Base-by-base conservation (phyloP, 2,113 vertebrate species). In the Channa argus region DNA sequence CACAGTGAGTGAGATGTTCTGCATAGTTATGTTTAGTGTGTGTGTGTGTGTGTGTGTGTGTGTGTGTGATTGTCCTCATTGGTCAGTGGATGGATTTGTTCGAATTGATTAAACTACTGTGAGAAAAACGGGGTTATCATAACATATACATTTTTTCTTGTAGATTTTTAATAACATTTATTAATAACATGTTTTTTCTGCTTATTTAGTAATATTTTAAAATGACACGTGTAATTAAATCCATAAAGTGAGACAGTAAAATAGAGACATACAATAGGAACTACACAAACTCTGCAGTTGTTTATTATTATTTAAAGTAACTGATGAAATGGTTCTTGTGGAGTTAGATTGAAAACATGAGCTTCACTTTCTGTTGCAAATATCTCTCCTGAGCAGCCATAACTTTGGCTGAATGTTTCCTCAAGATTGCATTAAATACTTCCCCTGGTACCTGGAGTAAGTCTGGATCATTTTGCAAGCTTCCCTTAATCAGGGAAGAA, bases 371-470 rank as follows among this genome's bases (percentile, higher is more conserved):
- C 24, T 24, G 24, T 24, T 24, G 24, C 1, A 24, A 24, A 24
- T 1, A 24, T 24, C 24, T 24, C 24, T 24, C 24, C 24, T 24
- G 24, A 24, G 24, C 24, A 24, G 24, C 24, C 24, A 24, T 24
- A 24, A 24, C 45, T 14, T 11, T 3, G n/a, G 50, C 45, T 65
- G 62, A 86, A 69, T 36, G 34, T 55, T 77, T 88, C 63, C 64
- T 66, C 61, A 41, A 33, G 41, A 80, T 78, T 55, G 7, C 43
- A 81, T 65, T 51, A 61, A 8, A 54, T 14, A 7, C 6, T 9
- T 74, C 47, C 56, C 51, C 58, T 37, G 58, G 74, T 51, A 38
- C 47, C 24, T 5, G 47, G 8, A 63, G 71, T 63, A 83, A 59
- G 63, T 72, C 37, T 64, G 52, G 56, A 3, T 36, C 2, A 51